phyloP scores from a whole-genome alignment of 2,113 vertebrate genomes.

The Etia nguti region DNA sequence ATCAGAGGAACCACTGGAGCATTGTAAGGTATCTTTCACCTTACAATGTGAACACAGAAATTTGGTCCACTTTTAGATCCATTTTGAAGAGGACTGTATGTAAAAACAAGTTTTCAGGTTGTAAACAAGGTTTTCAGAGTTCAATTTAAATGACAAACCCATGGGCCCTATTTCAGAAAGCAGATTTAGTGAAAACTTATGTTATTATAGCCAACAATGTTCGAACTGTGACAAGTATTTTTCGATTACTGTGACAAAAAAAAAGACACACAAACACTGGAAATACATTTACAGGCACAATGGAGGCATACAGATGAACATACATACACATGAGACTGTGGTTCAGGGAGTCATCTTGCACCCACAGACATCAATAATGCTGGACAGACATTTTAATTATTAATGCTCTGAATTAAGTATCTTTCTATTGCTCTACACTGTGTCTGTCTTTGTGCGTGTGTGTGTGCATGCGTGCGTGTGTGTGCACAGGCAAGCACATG shows the following conservation, averaged over 20 bases:
- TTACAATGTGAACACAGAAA: not conserved
- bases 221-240: not conserved
- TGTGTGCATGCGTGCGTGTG: accelerated
- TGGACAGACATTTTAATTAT: not conserved
- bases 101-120: not conserved
- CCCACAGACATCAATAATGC: not conserved
- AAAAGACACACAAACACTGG: not conserved
- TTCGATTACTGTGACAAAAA: not conserved
- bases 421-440: not conserved
- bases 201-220: not conserved
- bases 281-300: not conserved
- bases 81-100: not conserved
- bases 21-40: not conserved
- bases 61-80: not conserved
- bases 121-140: not conserved
- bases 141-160: not conserved
- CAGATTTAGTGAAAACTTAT: not conserved
- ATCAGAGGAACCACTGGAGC: not conserved
- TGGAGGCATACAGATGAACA: not conserved
- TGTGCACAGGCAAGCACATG: not conserved
- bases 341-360: not conserved
- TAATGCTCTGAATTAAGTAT: not conserved
- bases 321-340: not conserved
- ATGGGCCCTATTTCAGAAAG: not conserved
- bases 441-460: not conserved